Conservation (phyloP, 2,888 invertebrate species). For the Melangyna quadrimaculata region DNA sequence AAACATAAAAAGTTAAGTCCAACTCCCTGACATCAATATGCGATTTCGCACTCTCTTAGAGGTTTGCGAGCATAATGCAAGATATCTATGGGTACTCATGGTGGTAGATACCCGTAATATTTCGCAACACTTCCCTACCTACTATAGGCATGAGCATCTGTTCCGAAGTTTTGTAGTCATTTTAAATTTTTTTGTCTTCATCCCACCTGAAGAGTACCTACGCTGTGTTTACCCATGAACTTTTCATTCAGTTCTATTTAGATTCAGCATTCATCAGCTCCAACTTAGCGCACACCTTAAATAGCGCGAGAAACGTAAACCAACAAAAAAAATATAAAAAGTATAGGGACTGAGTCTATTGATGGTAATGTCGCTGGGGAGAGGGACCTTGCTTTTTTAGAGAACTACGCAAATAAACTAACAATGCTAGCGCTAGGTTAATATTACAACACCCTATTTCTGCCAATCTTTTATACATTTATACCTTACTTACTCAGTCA, state of each 20-base stretch:
- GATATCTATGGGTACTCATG: constrained; percentile 3
- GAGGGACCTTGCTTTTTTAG: constrained; percentile 41
- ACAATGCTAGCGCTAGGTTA: constrained; percentile 37
- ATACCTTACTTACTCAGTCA: background rate
- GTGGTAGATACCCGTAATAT: constrained; percentile 15
- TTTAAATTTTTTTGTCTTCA: constrained; percentile 18
- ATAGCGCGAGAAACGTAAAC: constrained; percentile 28
- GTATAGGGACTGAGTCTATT: constrained; percentile 45
- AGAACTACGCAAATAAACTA: constrained; percentile 36
- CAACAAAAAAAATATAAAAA: background rate
- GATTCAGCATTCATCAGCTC: background rate
- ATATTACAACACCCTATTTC: constrained; percentile 59
- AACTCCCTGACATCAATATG: constrained; percentile 68
- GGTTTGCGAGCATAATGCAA: constrained; percentile 9
- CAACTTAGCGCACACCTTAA: constrained; percentile 59
- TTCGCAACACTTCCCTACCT: constrained; percentile 43
- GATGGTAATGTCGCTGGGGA: constrained; percentile 13
- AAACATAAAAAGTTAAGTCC: constrained; percentile 23
- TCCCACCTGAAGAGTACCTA: constrained; percentile 42
- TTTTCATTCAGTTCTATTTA: constrained; percentile 50
- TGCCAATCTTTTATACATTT: too few species aligned
- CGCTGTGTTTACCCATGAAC: constrained; percentile 53
- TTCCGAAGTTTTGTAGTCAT: constrained; percentile 33
- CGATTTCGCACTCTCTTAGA: constrained; percentile 57
- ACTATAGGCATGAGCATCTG: constrained; percentile 56